These are phyloP conservation scores for Drosophila flavopinicola DNA, from an alignment of 2,888 invertebrate species.

Conservation along the genomic window DNA sequence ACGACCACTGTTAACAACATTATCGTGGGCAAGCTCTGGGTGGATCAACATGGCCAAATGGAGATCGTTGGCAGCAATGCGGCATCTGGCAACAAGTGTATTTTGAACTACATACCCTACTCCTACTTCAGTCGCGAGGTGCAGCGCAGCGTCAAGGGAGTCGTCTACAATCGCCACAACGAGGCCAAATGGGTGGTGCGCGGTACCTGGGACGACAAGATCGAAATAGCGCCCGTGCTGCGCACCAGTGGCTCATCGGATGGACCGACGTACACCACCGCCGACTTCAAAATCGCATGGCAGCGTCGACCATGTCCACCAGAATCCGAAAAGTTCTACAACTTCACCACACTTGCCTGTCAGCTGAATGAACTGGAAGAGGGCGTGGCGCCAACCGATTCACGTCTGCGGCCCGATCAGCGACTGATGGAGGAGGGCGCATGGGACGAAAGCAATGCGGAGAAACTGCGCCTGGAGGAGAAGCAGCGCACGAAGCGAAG, in stretches of 20 bases:
- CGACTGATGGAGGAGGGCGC: conserved; percentile 97
- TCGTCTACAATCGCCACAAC: conserved; percentile 89
- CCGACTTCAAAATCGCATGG: conserved; percentile 94
- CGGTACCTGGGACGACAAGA: conserved; percentile 97
- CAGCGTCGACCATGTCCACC: conserved; percentile 90
- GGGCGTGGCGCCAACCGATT: conserved; percentile 97
- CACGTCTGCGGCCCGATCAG: conserved; percentile 96
- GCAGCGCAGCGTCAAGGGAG: conserved; percentile 94
- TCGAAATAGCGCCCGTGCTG: conserved; percentile 96
- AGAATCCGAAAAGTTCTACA: conserved; percentile 92
- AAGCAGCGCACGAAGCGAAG: conserved; percentile 95
- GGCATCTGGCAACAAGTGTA: conserved; percentile 95
- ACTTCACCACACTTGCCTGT: conserved; percentile 97
- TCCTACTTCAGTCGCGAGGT: conserved; percentile 99
- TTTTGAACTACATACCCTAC: conserved; percentile 98
- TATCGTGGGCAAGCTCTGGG: conserved; percentile 99
- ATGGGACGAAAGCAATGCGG: conserved; percentile 95
- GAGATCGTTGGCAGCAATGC: conserved; percentile 95
- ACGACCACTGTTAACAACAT: conserved; percentile 99
- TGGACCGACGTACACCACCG: conserved; percentile 97
- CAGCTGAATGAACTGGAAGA: conserved; percentile 98
- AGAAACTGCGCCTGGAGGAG: conserved; percentile 95
- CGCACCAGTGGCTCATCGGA: conserved; percentile 88
- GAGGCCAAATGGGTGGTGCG: conserved; percentile 91
- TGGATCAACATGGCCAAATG: conserved; percentile 99